A percentile compares a stretch with the other conserved stretches of the same genome.
Conservation (phyloP, 2,797 vertebrate species). For the Adelosebastes latens region DNA sequence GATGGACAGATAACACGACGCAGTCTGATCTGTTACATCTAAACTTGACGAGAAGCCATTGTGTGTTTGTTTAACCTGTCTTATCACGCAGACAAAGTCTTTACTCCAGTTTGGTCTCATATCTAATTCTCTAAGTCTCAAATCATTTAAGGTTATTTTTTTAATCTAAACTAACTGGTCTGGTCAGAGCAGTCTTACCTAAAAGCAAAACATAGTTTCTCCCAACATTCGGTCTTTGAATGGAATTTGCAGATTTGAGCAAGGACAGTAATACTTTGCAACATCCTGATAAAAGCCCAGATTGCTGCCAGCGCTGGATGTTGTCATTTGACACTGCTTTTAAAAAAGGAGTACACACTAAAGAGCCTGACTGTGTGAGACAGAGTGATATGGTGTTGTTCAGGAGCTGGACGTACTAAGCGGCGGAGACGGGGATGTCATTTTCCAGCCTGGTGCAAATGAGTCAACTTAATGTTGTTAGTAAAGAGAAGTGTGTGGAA, state of each 20-base stretch:
- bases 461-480: slow-evolving; percentile 58
- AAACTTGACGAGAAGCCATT: slow-evolving; percentile 12
- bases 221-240: not conserved
- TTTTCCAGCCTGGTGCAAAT: slow-evolving; percentile 69
- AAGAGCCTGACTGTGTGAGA: slow-evolving; percentile 6
- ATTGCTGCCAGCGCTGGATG: slow-evolving; percentile 23
- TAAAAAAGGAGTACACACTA: slow-evolving; percentile 28
- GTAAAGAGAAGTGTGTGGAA: slow-evolving; percentile 34
- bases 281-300: slow-evolving; percentile 18
- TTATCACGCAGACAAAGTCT: not conserved
- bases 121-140: no score
- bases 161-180: not conserved
- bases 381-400: slow-evolving; percentile 28
- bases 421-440: slow-evolving; percentile 55
- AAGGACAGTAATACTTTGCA: slow-evolving; percentile 4
- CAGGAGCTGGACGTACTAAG: slow-evolving; percentile 25
- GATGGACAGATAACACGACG: slow-evolving; percentile 56
- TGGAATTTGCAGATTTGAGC: slow-evolving; percentile 26
- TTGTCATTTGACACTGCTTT: slow-evolving; percentile 35
- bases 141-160: not conserved
- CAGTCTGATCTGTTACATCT: slow-evolving; percentile 8
- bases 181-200: not conserved
- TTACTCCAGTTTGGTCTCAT: not conserved
- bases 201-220: not conserved
- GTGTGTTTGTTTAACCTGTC: not conserved